Evolutionary conservation across 2,113 vertebrate genomes (phyloP), one percentile per base, ranked within the genome.

Genomic region (Boulengeromyrus knoepffleri): DNA sequence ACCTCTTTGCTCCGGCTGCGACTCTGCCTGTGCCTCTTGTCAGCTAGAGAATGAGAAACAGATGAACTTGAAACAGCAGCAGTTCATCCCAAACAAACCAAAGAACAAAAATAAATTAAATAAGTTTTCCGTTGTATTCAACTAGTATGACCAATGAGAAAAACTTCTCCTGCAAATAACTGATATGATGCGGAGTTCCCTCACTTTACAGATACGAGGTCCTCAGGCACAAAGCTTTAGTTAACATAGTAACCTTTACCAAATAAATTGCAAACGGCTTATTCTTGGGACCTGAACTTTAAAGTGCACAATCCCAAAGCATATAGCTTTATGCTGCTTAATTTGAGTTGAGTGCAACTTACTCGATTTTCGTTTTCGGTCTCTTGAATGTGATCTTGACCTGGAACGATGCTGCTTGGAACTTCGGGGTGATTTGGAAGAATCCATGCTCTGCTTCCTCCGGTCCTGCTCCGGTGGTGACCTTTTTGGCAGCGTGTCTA

Each of bases 1-100:
- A 99, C 99, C 98, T 99, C 99, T 99, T 99, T 99, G 97, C 99
- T 99, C 96, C 98, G 98, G 97, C 98, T 99, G 92, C 97, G 97
- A 96, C 98, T 99, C 94, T 95, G 92, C 93, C 97, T 98, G 96
- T 97, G 95, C 95, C 97, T 99, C 95, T 94, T 95, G 92, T 96
- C 95, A 90, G 95, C 96, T 97, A 87, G 62, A 91, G n/a, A 13
- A 53, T 42, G 89, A 80, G 91, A 50, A 86, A 85, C 27, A 88
- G 21, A 88, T 19, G n/a, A 10, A 42, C 31, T 62, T 74, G 46
- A 52, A 46, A 50, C 47, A 89, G 15, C 19, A 45, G 13, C 9
- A 27, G 77, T 50, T 89, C 12, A 49, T 17, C 15, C 24, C 36
- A 88, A 9, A 88, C 36, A 58, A 19, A 45, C 15, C 2, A 62